Evolutionary conservation across 2,113 vertebrate genomes (phyloP), one percentile per base, ranked within the genome.

Genomic region (Triplophysa siluroides): DNA sequence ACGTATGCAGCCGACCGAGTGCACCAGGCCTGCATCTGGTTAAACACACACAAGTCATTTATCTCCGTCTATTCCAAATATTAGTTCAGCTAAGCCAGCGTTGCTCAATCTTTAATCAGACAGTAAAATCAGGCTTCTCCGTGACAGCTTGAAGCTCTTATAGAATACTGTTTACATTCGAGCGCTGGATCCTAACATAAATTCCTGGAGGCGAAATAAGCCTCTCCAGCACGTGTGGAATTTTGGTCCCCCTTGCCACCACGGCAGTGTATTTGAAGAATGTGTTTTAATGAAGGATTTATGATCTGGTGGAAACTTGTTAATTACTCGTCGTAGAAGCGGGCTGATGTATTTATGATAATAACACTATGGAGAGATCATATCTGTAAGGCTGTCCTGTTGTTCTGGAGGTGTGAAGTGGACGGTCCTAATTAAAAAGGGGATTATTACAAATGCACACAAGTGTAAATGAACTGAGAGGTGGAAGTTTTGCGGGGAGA

Each of bases 221-320:
- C 85, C 86, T 85, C 75, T 80, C 80, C 71, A 79, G 78, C 84
- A 78, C 70, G 77, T 88, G 88, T 84, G 90, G 88, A 92, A 92
- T 91, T 86, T 90, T 4, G 83, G 79, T 86, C 83, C 82, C 54
- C 81, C 83, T 85, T 78, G 84, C 76, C 81, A 86, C 81, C 64
- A 13, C 80, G 74, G 80, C 79, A 79, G 81, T 52, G 41, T 81
- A 79, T 83, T 84, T 80, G 82, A 66, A 78, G 82, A 70, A 54
- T 87, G 88, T 87, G 87, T 90, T 87, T 89, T 88, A 85, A 88
- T 86, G 83, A 90, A 86, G 83, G 87, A 88, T 92, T 92, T 91
- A 91, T 82, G 85, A 83, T 76, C 84, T 90, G 79, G 81, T 80
- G 24, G 81, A 70, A 79, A 78, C 88, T 83, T 89, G 89, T 88